phyloP scores from a whole-genome alignment of 92 coral and sea anemone species.

The Galaxea fascicularis region DNA sequence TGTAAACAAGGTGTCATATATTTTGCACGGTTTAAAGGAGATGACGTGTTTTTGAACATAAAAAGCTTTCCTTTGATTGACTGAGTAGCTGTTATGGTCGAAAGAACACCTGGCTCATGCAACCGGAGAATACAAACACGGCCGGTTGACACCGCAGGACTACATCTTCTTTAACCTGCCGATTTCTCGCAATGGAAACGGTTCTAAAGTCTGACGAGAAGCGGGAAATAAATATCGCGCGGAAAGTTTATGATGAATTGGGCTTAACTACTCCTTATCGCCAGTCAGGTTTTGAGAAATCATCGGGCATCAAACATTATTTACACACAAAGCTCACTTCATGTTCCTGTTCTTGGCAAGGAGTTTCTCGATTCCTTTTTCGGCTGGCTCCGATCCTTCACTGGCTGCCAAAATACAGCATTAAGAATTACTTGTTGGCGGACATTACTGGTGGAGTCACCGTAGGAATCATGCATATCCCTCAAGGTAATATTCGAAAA shows the following conservation, averaged over 20 bases:
- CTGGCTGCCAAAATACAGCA: constrained; percentile 89
- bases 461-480: constrained; percentile 92
- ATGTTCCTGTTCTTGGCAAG: constrained; percentile 22
- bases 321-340: constrained; percentile 5
- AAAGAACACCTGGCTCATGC: too few species aligned
- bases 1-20: too few species aligned
- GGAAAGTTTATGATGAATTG: constrained; percentile 25
- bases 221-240: background rate
- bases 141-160: too few species aligned
- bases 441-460: constrained; percentile 90
- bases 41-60: too few species aligned
- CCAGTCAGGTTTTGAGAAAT: background rate
- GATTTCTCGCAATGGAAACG: background rate
- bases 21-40: too few species aligned
- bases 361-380: background rate
- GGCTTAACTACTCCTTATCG: background rate
- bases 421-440: constrained; percentile 61
- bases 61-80: too few species aligned
- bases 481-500: constrained; percentile 77
- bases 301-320: background rate
- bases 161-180: too few species aligned
- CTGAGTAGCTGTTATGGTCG: too few species aligned
- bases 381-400: constrained; percentile 76
- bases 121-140: too few species aligned
- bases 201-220: background rate